Evolutionary conservation across 2,113 vertebrate species (phyloP), one percentile per base, ranked within the genome.

Genomic region (Isichthys henryi): DNA sequence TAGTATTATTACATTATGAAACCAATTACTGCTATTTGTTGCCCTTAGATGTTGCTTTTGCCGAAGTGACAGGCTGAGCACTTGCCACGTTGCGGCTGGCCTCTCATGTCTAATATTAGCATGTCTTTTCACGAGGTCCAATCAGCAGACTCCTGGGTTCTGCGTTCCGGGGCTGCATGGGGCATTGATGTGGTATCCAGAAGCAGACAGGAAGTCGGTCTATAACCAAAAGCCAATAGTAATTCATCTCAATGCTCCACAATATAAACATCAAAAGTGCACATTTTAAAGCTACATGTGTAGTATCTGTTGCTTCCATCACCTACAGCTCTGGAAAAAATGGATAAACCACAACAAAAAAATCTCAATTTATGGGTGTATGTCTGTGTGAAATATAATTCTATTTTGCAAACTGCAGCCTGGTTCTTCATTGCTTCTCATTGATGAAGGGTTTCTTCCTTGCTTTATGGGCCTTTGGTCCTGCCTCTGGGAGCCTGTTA

Each of bases 21-120:
- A 91, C 87, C 53, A 91, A 93, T 92, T 92, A 91, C 90, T 74
- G 89, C 88, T 88, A 27, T 93, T 93, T 93, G 92, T 93, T 94
- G 93, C 84, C 52, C 86, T 92, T 93, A 90, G 91, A 94, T 89
- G 91, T 90, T 13, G 80, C 80, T 31, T 10, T 8, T 84, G 89
- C 50, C 87, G 89, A 91, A 70, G 62, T 27, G 62, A 27, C 62
- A 70, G 27, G 4, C 27, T 4, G 62, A 70, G 62, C n/a, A 31
- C 0, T 1, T 11, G 62, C 62, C n/a, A 4, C n/a, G 27, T 27
- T 70, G 62, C 4, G 27, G 62, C 62, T 27, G 3, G n/a, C 10
- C n/a, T 27, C 62, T 70, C 62, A 27, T 27, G 10, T 70, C 62
- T 70, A 70, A 70, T 70, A 70, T 70, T 70, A 70, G 62, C n/a